Conservation (phyloP, 2,888 invertebrate genomes). For the Acleris literana region DNA sequence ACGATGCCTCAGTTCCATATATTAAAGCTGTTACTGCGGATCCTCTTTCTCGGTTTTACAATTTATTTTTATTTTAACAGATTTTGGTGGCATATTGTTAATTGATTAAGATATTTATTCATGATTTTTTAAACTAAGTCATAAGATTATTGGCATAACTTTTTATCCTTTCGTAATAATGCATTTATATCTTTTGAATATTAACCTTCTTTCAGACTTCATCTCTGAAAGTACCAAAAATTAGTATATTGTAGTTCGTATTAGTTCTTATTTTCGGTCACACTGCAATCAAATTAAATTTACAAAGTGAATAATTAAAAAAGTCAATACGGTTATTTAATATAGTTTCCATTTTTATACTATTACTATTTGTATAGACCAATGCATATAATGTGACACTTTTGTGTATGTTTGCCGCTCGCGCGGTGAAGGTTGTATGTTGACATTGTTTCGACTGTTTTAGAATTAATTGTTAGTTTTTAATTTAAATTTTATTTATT, state of each 20-base stretch:
- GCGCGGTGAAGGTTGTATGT: slow-evolving; percentile 30
- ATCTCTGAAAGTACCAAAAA: slow-evolving; percentile 1
- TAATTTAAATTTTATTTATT: slow-evolving; percentile 25
- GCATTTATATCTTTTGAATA: not conserved
- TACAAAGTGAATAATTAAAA: no score
- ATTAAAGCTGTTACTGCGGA: no score
- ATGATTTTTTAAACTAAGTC: slow-evolving; percentile 10
- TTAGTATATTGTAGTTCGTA: not conserved
- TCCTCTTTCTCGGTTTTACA: no score
- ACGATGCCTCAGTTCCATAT: no score
- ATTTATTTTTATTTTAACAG: no score
- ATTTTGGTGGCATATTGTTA: slow-evolving; percentile 1
- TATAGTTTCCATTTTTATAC: not conserved
- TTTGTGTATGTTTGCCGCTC: slow-evolving; percentile 12
- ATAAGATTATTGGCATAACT: not conserved
- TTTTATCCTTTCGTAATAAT: not conserved
- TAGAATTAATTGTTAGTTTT: slow-evolving; percentile 26
- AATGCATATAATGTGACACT: slow-evolving; percentile 20
- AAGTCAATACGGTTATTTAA: not conserved
- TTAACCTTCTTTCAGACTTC: not conserved
- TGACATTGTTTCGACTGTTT: slow-evolving; percentile 31
- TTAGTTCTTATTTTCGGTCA: no score
- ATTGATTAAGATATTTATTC: slow-evolving; percentile 14
- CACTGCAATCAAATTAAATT: no score
- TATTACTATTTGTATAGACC: slow-evolving; percentile 18